Percentiles rank a stretch among this genome's conserved stretches.
These are phyloP conservation scores for Amphipyra tragopoginis DNA, from an alignment of 2,888 invertebrate genomes.

Conservation along the genomic window DNA sequence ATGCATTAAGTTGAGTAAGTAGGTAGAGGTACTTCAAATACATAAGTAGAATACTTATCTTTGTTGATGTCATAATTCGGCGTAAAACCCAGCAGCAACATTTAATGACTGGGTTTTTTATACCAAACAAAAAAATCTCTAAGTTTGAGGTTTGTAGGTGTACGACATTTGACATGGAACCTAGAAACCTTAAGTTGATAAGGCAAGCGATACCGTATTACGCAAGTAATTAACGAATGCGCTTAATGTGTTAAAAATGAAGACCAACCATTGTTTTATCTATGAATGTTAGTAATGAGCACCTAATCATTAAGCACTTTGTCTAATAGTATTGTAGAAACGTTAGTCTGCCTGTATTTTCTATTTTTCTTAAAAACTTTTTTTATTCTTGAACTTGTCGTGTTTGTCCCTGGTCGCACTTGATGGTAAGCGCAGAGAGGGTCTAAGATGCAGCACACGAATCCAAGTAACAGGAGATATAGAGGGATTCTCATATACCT, in stretches of 20 bases:
- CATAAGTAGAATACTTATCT: no score
- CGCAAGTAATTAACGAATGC: constrained; percentile 4
- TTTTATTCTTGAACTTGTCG: no score
- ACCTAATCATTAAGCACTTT: neutral
- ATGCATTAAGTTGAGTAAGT: no score
- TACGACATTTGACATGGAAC: constrained; percentile 3
- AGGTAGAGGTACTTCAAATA: no score
- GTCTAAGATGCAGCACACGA: no score
- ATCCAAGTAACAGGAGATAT: no score
- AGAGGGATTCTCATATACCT: no score
- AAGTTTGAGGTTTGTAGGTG: constrained; percentile 29
- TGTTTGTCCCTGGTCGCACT: no score
- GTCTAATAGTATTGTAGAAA: neutral
- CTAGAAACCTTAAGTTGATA: constrained; percentile 25
- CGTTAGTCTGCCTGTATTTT: neutral
- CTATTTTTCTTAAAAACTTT: neutral
- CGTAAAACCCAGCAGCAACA: no score
- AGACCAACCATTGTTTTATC: constrained; percentile 19
- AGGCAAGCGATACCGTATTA: constrained; percentile 10
- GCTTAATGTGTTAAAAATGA: constrained; percentile 25
- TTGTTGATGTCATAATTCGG: no score
- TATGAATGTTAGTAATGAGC: constrained; percentile 27
- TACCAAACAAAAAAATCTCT: neutral
- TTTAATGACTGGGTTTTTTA: no score
- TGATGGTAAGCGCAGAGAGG: no score